A percentile compares a stretch with the other conserved stretches of the same genome.
phyloP scores from a whole-genome alignment of 2,888 invertebrate genomes.

The Rotaria magnacalcarata region DNA sequence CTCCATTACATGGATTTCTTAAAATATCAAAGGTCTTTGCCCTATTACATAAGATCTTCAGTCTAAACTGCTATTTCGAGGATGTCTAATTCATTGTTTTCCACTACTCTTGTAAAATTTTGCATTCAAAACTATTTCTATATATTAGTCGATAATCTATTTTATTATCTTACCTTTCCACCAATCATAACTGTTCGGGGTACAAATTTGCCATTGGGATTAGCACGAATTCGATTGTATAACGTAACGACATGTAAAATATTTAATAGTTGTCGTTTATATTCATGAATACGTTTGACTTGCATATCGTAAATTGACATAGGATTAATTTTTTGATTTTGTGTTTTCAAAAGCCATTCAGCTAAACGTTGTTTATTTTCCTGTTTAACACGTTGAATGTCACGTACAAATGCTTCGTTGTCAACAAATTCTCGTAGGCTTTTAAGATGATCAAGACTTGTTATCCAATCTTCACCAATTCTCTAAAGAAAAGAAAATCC shows the following conservation, averaged over 20 bases:
- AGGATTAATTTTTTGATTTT: constrained; percentile 80
- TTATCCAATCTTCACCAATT: constrained; percentile 85
- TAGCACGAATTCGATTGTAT: constrained; percentile 93
- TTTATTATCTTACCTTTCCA: constrained; percentile 62
- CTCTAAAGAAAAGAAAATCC: constrained; percentile 62
- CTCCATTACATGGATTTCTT: no score
- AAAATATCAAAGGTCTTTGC: no score
- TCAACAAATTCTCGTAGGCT: constrained; percentile 77
- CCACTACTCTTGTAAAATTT: no score
- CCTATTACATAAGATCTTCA: no score
- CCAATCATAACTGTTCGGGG: constrained; percentile 93
- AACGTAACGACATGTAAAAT: constrained; percentile 83
- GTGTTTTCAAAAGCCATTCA: constrained; percentile 77
- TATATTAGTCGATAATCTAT: no score
- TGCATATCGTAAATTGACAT: constrained; percentile 91
- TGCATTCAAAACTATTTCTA: no score
- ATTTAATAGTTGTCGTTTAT: constrained; percentile 94
- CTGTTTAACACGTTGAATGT: constrained; percentile 87
- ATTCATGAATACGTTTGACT: constrained; percentile 97
- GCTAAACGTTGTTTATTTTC: constrained; percentile 92
- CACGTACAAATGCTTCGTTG: constrained; percentile 81
- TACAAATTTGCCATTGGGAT: constrained; percentile 76
- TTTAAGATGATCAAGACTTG: constrained; percentile 78
- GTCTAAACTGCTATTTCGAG: no score
- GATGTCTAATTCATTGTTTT: no score